Evolutionary conservation across 2,797 vertebrate genomes (phyloP).

Genomic region (Macroramphosus scolopax): DNA sequence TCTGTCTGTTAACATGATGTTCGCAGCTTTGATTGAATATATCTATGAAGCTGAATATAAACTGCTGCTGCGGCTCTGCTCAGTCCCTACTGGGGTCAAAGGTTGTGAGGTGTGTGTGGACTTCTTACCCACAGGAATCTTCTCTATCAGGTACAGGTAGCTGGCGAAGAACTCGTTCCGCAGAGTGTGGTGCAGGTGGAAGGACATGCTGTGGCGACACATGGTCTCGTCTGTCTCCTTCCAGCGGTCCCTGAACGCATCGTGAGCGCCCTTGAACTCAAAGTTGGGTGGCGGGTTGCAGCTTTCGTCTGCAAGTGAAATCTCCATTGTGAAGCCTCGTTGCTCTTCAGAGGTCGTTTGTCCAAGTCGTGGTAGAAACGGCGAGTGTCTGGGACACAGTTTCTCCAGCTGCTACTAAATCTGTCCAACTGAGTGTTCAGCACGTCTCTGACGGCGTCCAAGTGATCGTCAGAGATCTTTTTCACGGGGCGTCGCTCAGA

Average conservation of each 20-base stretch:
- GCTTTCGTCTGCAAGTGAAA: not conserved
- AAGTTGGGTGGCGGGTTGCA: conserved; percentile 39
- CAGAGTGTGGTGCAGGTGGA: conserved; percentile 87
- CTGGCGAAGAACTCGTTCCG: conserved; percentile 93
- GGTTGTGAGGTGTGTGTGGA: no score
- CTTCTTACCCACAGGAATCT: conserved; percentile 88
- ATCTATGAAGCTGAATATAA: no score
- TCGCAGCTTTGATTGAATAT: no score
- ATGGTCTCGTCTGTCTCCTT: conserved; percentile 85
- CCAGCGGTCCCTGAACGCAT: conserved; percentile 88
- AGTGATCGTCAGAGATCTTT: conserved; percentile 68
- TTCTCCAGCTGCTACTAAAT: conserved; percentile 73
- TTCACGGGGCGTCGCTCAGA: conserved; percentile 74
- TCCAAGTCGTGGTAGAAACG: no score
- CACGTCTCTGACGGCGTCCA: conserved; percentile 59
- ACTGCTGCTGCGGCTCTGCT: no score
- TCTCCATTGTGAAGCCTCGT: conserved; percentile 40
- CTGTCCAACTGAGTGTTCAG: conserved; percentile 49
- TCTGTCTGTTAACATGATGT: no score
- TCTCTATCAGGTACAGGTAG: conserved; percentile 92
- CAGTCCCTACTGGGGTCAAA: no score
- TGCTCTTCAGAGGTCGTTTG: conserved; percentile 11
- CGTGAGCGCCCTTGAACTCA: conserved; percentile 84
- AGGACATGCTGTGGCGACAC: conserved; percentile 93
- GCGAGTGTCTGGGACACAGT: conserved; percentile 55